Conservation (phyloP, 1,140 invertebrate species). For the Leptestheria dahalacensis region DNA sequence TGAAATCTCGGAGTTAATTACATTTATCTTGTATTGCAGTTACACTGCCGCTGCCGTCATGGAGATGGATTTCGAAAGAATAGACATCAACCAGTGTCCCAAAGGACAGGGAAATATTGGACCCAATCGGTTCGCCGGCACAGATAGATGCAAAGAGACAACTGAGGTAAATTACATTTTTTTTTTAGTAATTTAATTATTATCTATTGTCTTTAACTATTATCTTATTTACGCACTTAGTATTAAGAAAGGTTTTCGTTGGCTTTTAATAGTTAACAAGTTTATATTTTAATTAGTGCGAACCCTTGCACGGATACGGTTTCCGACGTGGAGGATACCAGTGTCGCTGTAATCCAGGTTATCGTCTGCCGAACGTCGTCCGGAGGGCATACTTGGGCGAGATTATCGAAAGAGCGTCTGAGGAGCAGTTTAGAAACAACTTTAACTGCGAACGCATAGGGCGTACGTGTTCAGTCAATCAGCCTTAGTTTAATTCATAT, state of each 20-base stretch:
- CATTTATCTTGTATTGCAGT: constrained; percentile 33
- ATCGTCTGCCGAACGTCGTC: constrained; percentile 67
- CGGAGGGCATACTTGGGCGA: constrained; percentile 81
- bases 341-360: constrained; percentile 81
- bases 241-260: too few species aligned
- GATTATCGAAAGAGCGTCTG: constrained; percentile 79
- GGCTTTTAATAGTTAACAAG: constrained; percentile 3
- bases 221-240: too few species aligned
- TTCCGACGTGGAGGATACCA: constrained; percentile 90
- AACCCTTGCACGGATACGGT: constrained; percentile 89
- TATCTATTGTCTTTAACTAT: constrained; percentile 8
- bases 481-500: constrained; percentile 10
- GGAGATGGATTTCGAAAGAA: constrained; percentile 92
- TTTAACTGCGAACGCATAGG: constrained; percentile 85
- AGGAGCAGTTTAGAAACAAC: constrained; percentile 77
- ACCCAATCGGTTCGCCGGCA: constrained; percentile 78
- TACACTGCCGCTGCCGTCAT: constrained; percentile 83
- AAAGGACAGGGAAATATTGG: constrained; percentile 67
- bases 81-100: constrained; percentile 97
- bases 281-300: constrained; percentile 48
- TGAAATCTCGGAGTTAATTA: too few species aligned
- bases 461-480: constrained; percentile 46
- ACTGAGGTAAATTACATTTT: constrained; percentile 54
- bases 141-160: constrained; percentile 80
- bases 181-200: constrained; percentile 7